phyloP scores from a whole-genome alignment of 2,113 vertebrate genomes.

The Athene cunicularia region DNA sequence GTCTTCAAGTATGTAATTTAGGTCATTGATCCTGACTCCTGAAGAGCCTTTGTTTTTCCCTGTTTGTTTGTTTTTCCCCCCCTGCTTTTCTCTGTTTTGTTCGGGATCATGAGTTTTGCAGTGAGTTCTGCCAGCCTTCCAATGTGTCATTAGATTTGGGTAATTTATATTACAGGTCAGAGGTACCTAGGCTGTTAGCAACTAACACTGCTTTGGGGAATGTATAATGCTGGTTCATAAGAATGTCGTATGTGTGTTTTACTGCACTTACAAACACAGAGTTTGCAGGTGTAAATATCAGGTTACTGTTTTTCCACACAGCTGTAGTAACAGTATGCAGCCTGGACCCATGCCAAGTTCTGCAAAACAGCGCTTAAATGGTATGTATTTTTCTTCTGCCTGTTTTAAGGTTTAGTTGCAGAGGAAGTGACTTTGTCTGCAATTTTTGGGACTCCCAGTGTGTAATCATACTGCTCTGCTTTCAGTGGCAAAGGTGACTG shows the following conservation, averaged over 20 bases:
- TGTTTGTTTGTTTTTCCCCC: too few relatives aligned
- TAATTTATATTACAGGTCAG: background rate
- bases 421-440: background rate
- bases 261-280: background rate
- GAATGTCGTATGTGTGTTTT: background rate
- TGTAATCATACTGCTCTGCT: background rate
- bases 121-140: background rate
- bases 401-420: background rate
- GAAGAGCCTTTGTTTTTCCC: background rate
- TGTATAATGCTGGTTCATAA: fast-evolving
- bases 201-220: background rate
- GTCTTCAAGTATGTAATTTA: background rate
- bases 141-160: background rate
- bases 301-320: background rate
- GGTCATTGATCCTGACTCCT: background rate
- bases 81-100: background rate
- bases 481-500: background rate
- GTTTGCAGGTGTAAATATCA: background rate
- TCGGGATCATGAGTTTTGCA: background rate
- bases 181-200: background rate
- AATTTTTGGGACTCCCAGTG: background rate
- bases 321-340: background rate
- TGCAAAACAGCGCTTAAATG: background rate
- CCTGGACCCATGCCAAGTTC: background rate
- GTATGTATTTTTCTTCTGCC: background rate